Percentiles rank a stretch among this genome's conserved stretches.
These are phyloP conservation scores for Gila robusta DNA, from an alignment of 2,797 vertebrate species.

Conservation along the genomic window DNA sequence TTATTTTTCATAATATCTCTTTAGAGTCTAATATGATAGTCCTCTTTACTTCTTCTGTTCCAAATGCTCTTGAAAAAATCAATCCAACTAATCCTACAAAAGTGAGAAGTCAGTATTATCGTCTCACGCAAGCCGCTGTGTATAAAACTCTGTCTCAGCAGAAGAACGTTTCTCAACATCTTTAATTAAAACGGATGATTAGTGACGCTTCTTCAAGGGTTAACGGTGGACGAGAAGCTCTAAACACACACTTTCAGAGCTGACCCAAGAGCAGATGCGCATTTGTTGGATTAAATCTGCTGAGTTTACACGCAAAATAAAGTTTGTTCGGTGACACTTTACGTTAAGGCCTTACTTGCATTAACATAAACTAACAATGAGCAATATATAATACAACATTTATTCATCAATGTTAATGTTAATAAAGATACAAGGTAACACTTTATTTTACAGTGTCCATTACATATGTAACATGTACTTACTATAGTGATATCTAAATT, in stretches of 20 bases:
- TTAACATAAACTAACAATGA: not conserved
- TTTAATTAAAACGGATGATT: slow-evolving; percentile 15
- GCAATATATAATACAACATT: not conserved
- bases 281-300: not conserved
- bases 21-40: slow-evolving; percentile 41
- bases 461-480: not conserved
- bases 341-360: not conserved
- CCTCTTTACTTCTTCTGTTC: slow-evolving; percentile 25
- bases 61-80: slow-evolving; percentile 43
- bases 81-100: slow-evolving; percentile 42
- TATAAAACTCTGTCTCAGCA: slow-evolving; percentile 19
- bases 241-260: not conserved
- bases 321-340: not conserved
- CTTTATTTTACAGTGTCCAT: not conserved
- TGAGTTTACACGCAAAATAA: not conserved
- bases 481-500: not conserved
- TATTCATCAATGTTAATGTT: not conserved
- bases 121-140: not conserved
- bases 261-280: not conserved
- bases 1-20: slow-evolving; percentile 36
- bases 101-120: slow-evolving; percentile 45
- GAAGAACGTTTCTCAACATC: not conserved
- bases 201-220: slow-evolving; percentile 4
- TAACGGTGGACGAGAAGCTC: not conserved
- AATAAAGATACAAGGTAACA: not conserved